A percentile compares a stretch with the other conserved stretches of the same genome.
phyloP scores from a whole-genome alignment of 2,888 invertebrate species.

The Aspidiotus rigidus region DNA sequence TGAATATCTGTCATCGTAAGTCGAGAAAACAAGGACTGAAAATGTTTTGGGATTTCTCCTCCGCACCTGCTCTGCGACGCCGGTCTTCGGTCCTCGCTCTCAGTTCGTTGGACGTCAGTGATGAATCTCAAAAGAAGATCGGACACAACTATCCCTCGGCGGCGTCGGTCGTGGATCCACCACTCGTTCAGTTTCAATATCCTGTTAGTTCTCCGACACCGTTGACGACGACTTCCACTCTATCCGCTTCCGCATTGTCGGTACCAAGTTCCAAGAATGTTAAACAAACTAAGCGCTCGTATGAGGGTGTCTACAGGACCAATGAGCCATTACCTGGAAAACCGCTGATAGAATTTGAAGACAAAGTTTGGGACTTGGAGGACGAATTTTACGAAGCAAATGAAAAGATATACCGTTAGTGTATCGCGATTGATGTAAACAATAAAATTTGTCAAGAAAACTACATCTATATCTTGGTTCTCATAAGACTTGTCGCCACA shows the following conservation, averaged over 20 bases:
- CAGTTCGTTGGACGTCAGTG: slow-evolving; percentile 26
- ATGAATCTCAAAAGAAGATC: slow-evolving; percentile 17
- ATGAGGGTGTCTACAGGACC: slow-evolving; percentile 74
- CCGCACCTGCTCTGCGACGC: slow-evolving; percentile 33
- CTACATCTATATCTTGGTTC: too few species aligned
- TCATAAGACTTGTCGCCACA: too few species aligned
- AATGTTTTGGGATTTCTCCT: slow-evolving; percentile 30
- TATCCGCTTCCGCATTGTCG: neutral
- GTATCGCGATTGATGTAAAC: too few species aligned
- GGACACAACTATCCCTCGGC: neutral
- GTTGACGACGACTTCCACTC: neutral
- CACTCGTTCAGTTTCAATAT: neutral
- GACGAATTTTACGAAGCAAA: slow-evolving; percentile 31
- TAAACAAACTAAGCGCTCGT: slow-evolving; percentile 55
- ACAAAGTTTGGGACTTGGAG: slow-evolving; percentile 53
- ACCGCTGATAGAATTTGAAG: slow-evolving; percentile 69
- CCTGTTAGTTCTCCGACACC: neutral
- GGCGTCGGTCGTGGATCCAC: neutral
- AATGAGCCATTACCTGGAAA: slow-evolving; percentile 68
- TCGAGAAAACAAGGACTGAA: slow-evolving; percentile 21
- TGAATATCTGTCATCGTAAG: slow-evolving; percentile 45
- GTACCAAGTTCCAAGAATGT: slow-evolving; percentile 41
- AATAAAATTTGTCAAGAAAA: too few species aligned
- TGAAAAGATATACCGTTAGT: neutral
- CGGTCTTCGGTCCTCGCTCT: slow-evolving; percentile 29